Percentiles rank a stretch among this genome's conserved stretches.
These are phyloP conservation scores for Passerculus sandwichensis DNA, from an alignment of 2,797 vertebrate species.

Conservation along the genomic window DNA sequence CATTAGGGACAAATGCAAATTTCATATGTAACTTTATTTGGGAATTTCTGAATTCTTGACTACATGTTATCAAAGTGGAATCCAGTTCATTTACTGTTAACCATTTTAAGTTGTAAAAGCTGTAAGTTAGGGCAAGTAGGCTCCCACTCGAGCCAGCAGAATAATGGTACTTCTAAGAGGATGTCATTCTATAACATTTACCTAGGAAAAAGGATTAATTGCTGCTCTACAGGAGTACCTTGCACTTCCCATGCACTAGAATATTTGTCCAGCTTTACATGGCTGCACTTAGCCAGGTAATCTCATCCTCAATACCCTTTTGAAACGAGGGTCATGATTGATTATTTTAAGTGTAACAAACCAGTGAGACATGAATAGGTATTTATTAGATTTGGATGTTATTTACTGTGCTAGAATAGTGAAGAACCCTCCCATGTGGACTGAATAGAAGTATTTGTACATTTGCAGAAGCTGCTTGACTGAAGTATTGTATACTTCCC, in stretches of 20 bases:
- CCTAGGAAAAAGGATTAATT: not conserved
- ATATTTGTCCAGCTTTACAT: not conserved
- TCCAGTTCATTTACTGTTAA: not conserved
- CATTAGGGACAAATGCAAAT: not conserved
- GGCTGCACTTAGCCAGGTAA: not conserved
- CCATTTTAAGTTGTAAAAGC: not conserved
- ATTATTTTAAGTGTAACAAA: not conserved
- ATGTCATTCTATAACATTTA: not conserved
- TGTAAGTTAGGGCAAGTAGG: not conserved
- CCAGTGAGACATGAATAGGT: not conserved
- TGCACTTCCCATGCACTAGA: not conserved
- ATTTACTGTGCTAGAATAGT: not conserved
- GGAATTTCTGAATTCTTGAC: not conserved
- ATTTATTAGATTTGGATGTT: not conserved
- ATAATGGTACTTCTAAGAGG: not conserved
- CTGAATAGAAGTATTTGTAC: not conserved
- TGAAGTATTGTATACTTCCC: not conserved
- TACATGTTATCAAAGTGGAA: not conserved
- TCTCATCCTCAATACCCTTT: not conserved
- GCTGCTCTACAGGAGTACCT: not conserved
- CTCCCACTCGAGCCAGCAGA: not conserved
- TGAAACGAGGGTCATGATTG: not conserved
- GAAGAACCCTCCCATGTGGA: not conserved
- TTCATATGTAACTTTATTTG: not conserved
- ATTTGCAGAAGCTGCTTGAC: not conserved